A percentile compares a stretch with the other conserved stretches of the same genome.
Conservation (phyloP, 2,888 invertebrate genomes). For the Euplagia quadripunctaria region DNA sequence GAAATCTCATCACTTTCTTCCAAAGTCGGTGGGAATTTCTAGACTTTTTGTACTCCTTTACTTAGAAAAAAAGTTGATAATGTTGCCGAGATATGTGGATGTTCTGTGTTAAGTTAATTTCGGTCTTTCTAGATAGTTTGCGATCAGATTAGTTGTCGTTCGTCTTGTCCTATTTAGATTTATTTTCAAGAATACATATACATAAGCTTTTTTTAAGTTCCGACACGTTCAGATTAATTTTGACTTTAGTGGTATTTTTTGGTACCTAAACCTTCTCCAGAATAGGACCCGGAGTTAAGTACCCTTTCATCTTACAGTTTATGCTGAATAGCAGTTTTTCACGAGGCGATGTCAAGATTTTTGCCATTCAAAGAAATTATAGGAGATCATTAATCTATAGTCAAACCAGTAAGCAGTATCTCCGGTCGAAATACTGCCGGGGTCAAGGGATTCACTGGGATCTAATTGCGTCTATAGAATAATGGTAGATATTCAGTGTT, state of each 20-base stretch:
- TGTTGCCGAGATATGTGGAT: too few relatives aligned
- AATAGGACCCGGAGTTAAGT: not conserved
- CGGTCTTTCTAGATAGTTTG: too few relatives aligned
- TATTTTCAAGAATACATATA: too few relatives aligned
- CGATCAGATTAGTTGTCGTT: too few relatives aligned
- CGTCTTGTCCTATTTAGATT: too few relatives aligned
- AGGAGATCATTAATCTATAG: not conserved
- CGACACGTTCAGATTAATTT: not conserved
- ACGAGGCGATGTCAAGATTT: not conserved
- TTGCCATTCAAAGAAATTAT: not conserved
- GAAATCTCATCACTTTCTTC: too few relatives aligned
- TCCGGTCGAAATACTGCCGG: not conserved
- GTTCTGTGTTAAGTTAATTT: too few relatives aligned
- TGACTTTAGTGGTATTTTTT: not conserved
- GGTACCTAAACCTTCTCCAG: not conserved
- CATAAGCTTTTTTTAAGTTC: too few relatives aligned
- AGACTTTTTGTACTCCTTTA: too few relatives aligned
- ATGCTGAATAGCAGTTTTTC: slow-evolving; percentile 1
- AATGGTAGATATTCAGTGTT: not conserved
- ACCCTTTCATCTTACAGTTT: not conserved
- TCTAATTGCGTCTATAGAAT: not conserved
- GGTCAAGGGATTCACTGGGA: not conserved
- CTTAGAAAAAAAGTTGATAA: too few relatives aligned
- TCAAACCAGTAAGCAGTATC: not conserved
- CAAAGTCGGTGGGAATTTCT: too few relatives aligned